A percentile compares a stretch with the other conserved stretches of the same genome.
These are phyloP conservation scores for Tragopan temminckii DNA, from an alignment of 2,797 vertebrate genomes.

Conservation along the genomic window DNA sequence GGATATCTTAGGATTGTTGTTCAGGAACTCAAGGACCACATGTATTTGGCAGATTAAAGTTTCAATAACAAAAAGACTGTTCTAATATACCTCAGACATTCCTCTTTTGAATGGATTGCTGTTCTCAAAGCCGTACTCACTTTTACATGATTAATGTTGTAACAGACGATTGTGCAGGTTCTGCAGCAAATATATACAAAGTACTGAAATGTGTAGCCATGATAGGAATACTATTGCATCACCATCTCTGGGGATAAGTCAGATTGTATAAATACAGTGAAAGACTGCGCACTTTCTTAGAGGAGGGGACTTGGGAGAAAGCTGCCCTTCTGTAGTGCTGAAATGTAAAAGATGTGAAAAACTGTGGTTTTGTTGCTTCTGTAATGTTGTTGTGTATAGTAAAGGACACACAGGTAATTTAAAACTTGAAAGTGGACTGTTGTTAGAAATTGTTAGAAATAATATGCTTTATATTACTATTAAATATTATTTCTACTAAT, in stretches of 20 bases:
- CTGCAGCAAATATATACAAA: constrained; percentile 1
- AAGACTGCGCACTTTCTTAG: neutral
- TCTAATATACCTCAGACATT: constrained; percentile 41
- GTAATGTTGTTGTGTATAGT: constrained; percentile 10
- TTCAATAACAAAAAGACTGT: constrained; percentile 4
- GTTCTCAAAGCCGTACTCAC: neutral
- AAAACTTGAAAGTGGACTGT: neutral
- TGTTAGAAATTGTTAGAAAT: no score
- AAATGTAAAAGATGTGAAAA: constrained; percentile 3
- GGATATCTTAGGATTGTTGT: neutral
- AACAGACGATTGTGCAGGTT: neutral
- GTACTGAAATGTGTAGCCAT: neutral
- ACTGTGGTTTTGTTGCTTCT: constrained; percentile 23
- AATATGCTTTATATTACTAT: no score
- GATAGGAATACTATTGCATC: neutral
- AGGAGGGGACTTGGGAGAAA: neutral
- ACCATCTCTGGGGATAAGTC: neutral
- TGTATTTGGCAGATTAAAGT: constrained; percentile 11
- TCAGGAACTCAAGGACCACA: constrained; percentile 1
- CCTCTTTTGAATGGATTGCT: constrained; percentile 31
- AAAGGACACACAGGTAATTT: neutral
- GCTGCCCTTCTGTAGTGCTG: neutral
- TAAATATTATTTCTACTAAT: constrained; percentile 26
- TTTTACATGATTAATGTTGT: constrained; percentile 8
- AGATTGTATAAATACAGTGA: neutral